Evolutionary conservation across 2,888 invertebrate genomes (phyloP).

Genomic region (Cinara cedri): DNA sequence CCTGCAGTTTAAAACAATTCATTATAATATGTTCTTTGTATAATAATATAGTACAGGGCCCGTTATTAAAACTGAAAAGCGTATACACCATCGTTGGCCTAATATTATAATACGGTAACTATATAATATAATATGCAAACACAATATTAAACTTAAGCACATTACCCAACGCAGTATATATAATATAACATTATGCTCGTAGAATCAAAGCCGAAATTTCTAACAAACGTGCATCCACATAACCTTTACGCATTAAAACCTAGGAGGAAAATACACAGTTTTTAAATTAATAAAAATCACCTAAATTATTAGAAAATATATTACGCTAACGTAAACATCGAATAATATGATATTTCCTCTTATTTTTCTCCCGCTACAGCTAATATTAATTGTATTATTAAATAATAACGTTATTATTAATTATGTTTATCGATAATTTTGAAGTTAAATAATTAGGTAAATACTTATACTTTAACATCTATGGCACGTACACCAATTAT

Average conservation of each 20-base stretch:
- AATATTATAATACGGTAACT: too few relatives aligned
- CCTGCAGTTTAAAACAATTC: background rate
- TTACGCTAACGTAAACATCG: background rate
- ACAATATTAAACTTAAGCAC: constrained; percentile 7
- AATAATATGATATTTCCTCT: background rate
- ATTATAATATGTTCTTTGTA: background rate
- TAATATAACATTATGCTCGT: background rate
- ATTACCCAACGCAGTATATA: background rate
- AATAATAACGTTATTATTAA: too few relatives aligned
- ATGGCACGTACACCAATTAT: too few relatives aligned
- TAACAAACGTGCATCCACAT: background rate
- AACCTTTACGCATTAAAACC: background rate
- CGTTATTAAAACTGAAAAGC: constrained; percentile 17
- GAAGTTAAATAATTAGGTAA: too few relatives aligned
- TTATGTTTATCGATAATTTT: too few relatives aligned
- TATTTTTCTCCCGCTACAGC: background rate
- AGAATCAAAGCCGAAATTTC: constrained; percentile 35
- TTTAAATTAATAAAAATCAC: background rate
- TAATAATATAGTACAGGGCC: background rate
- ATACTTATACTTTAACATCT: too few relatives aligned
- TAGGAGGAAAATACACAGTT: background rate
- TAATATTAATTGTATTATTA: background rate
- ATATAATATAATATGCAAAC: constrained; percentile 7
- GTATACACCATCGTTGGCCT: background rate
- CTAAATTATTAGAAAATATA: background rate